These are phyloP conservation scores for Lithobates sylvaticus DNA, from an alignment of 2,797 vertebrate genomes.

Conservation along the genomic window DNA sequence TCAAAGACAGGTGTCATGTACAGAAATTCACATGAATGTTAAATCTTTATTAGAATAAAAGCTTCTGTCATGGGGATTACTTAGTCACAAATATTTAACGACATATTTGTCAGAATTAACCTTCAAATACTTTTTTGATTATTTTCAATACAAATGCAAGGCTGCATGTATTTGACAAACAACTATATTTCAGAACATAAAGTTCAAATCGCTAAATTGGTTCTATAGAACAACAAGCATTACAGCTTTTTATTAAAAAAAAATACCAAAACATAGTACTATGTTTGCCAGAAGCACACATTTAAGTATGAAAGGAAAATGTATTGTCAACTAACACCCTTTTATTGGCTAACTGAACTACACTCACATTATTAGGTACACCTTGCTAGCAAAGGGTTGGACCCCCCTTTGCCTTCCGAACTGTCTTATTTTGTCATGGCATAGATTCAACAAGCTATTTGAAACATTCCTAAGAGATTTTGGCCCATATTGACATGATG, in stretches of 20 bases:
- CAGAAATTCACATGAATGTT: not conserved
- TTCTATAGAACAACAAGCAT: not conserved
- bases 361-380: too few species aligned
- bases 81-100: not conserved
- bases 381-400: too few species aligned
- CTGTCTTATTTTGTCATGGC: too few species aligned
- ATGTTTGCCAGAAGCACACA: too few species aligned
- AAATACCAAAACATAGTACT: too few species aligned
- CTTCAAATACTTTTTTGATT: not conserved
- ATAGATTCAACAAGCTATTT: too few species aligned
- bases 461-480: too few species aligned
- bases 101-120: not conserved
- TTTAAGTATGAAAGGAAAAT: not conserved
- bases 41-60: not conserved
- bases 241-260: not conserved
- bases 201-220: conserved; percentile 5
- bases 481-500: too few species aligned
- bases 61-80: not conserved
- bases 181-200: not conserved
- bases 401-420: too few species aligned
- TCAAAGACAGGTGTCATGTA: not conserved
- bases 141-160: not conserved
- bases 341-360: not conserved
- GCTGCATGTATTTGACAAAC: not conserved
- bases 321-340: too few species aligned